These are phyloP conservation scores for Falco columbarius DNA, from an alignment of 2,797 vertebrate genomes.

Conservation along the genomic window DNA sequence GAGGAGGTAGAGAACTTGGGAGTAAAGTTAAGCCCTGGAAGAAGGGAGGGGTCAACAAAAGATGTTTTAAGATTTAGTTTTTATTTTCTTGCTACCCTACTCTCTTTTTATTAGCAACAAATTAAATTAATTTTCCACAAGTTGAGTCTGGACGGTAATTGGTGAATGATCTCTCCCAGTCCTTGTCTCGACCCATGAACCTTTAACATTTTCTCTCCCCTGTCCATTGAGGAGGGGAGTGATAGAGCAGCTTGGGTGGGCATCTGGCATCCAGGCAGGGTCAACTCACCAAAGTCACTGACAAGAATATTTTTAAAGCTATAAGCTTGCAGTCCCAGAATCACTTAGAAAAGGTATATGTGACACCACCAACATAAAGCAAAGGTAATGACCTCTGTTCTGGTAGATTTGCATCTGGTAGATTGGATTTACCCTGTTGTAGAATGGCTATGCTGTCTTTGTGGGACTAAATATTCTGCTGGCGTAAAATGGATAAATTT, in stretches of 20 bases:
- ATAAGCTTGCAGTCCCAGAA: background rate
- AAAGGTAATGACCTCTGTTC: background rate
- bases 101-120: background rate
- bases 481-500: background rate
- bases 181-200: rapidly evolving
- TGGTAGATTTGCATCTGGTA: too few relatives aligned
- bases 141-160: background rate
- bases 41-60: background rate
- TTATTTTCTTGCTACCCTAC: background rate
- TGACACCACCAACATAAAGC: background rate
- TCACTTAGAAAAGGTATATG: background rate
- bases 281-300: background rate
- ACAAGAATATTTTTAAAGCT: background rate
- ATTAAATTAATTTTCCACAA: background rate
- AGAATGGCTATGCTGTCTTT: background rate
- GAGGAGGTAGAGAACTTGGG: rapidly evolving
- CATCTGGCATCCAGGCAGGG: background rate
- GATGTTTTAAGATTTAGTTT: background rate
- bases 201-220: background rate
- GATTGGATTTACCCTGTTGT: background rate
- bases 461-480: background rate
- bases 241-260: background rate
- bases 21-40: background rate
- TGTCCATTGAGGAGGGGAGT: background rate
- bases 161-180: background rate